Percentiles rank a stretch among this genome's conserved stretches.
Evolutionary conservation across 2,888 invertebrate genomes (phyloP).

Genomic region (Lycia hirtaria): DNA sequence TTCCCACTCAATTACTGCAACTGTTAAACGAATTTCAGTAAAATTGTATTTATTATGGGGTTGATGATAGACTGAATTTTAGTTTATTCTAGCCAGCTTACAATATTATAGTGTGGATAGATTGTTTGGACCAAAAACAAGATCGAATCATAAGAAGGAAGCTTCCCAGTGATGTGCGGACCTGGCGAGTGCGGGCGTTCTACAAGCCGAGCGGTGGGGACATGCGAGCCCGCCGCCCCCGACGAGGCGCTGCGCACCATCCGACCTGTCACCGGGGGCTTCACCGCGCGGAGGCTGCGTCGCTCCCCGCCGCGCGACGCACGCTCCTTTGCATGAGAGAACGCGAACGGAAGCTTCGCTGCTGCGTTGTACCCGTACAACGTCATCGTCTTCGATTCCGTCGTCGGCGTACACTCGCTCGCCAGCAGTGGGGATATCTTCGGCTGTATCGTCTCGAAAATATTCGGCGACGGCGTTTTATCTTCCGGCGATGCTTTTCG

Average conservation of each 20-base stretch:
- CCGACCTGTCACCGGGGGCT: constrained; percentile 71
- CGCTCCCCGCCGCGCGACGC: constrained; percentile 54
- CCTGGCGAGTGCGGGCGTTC: constrained; percentile 67
- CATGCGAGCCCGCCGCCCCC: constrained; percentile 76
- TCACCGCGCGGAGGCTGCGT: constrained; percentile 61
- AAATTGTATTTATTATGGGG: too few species aligned
- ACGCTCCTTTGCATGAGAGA: constrained; percentile 70
- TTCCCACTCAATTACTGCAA: too few species aligned
- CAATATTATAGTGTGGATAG: too few species aligned
- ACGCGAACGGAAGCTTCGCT: constrained; percentile 79
- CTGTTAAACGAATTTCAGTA: too few species aligned
- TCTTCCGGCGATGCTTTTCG: constrained; percentile 72
- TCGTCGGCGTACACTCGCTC: constrained; percentile 69
- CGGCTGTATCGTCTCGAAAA: constrained; percentile 69
- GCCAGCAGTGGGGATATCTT: constrained; percentile 78
- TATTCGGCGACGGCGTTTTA: constrained; percentile 68
- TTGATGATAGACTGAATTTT: too few species aligned
- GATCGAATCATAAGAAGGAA: constrained; percentile 31
- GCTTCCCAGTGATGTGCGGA: constrained; percentile 40
- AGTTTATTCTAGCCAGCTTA: too few species aligned
- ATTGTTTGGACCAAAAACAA: not conserved
- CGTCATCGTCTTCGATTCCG: constrained; percentile 77
- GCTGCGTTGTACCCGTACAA: constrained; percentile 82
- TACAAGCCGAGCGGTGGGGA: constrained; percentile 69
- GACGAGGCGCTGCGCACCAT: constrained; percentile 83